phyloP scores from a whole-genome alignment of 2,888 invertebrate species.

The Caradrina clavipalpis region DNA sequence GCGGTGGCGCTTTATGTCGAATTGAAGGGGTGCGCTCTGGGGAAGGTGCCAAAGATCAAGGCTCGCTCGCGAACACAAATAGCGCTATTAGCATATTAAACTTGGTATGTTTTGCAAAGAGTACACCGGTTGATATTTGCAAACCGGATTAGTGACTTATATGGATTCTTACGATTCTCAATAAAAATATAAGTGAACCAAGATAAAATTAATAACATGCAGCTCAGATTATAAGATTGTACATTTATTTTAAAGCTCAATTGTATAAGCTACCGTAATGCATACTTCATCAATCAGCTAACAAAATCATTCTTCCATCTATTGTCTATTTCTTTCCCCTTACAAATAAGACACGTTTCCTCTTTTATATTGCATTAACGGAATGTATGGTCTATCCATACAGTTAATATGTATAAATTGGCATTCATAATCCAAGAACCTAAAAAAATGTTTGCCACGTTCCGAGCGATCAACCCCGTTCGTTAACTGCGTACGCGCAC shows the following conservation, averaged over 20 bases:
- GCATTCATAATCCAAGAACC: slow-evolving; percentile 14
- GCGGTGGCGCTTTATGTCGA: slow-evolving; percentile 60
- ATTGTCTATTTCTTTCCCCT: slow-evolving; percentile 1
- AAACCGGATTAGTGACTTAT: slow-evolving; percentile 76
- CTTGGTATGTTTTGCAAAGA: slow-evolving; percentile 71
- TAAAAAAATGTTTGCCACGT: slow-evolving; percentile 48
- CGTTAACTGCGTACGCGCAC: slow-evolving; percentile 59
- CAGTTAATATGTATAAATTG: slow-evolving; percentile 8
- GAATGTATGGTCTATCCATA: neutral
- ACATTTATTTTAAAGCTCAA: slow-evolving; percentile 4
- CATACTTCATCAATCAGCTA: neutral
- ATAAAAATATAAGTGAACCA: slow-evolving; percentile 54
- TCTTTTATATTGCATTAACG: neutral
- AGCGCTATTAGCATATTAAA: slow-evolving; percentile 81
- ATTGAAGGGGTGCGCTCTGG: slow-evolving; percentile 74
- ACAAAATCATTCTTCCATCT: slow-evolving; percentile 8
- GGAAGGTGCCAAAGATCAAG: slow-evolving; percentile 85
- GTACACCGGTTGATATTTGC: slow-evolving; percentile 85
- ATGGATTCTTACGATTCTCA: slow-evolving; percentile 63
- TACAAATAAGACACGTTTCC: slow-evolving; percentile 11
- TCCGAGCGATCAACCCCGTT: slow-evolving; percentile 66
- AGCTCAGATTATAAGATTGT: slow-evolving; percentile 7
- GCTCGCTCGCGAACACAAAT: slow-evolving; percentile 71
- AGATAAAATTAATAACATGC: slow-evolving; percentile 33
- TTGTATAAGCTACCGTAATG: neutral